These are phyloP conservation scores for Eublepharis macularius DNA, from an alignment of 2,113 vertebrate species.

Conservation along the genomic window DNA sequence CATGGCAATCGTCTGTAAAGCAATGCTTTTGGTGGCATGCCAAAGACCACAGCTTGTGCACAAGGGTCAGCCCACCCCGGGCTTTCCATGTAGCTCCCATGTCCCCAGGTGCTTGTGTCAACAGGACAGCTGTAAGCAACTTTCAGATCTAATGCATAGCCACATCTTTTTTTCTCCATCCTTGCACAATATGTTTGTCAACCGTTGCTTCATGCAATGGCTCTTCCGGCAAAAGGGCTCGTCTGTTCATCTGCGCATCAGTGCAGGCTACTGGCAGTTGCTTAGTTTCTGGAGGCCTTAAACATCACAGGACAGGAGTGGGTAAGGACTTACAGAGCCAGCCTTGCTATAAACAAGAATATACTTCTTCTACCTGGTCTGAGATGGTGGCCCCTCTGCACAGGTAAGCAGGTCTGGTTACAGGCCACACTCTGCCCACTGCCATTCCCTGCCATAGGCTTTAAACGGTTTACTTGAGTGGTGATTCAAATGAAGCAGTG, in stretches of 20 bases:
- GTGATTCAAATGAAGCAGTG: not conserved
- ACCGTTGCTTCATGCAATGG: not conserved
- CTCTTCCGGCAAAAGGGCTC: not conserved
- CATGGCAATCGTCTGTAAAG: not conserved
- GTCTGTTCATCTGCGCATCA: not conserved
- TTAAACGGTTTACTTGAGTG: not conserved
- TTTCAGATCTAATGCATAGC: not conserved
- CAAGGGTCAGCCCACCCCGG: not conserved
- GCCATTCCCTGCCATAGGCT: not conserved
- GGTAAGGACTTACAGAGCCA: not conserved
- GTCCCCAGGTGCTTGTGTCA: not conserved
- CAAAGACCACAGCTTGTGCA: not conserved
- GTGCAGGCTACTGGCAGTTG: not conserved
- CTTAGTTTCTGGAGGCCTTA: too few species aligned
- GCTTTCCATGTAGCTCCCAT: too few species aligned
- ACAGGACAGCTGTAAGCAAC: not conserved
- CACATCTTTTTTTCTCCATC: fast-evolving
- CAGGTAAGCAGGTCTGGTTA: not conserved
- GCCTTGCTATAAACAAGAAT: not conserved
- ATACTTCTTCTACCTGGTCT: not conserved
- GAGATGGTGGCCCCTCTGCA: not conserved
- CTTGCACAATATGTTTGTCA: too few species aligned
- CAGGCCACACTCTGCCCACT: not conserved
- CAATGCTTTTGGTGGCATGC: not conserved
- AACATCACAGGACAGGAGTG: not conserved